Evolutionary conservation across 2,113 vertebrate genomes (phyloP), one percentile per base, ranked within the genome.

Genomic region (Gambusia holbrooki): DNA sequence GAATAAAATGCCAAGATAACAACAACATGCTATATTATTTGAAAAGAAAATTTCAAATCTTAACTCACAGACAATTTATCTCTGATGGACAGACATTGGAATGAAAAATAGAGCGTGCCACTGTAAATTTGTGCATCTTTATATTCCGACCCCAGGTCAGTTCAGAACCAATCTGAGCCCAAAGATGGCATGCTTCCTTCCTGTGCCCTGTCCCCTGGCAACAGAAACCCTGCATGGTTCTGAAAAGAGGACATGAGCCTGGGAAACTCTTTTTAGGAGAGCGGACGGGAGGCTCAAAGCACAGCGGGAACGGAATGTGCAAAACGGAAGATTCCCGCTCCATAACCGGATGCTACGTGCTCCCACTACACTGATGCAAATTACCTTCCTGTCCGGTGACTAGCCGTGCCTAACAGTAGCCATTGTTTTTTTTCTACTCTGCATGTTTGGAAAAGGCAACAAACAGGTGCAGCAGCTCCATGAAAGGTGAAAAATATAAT

Each of bases 151-250:
- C 78, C 65, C 22, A 29, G 65, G 62, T 72, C 48, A 13, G 2
- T 32, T 66, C 61, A 67, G 45, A 67, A 69, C 63, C 71, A 74
- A 86, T 69, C 72, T 33, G 48, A 66, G 80, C 73, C 74, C 76
- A 79, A 32, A 81, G 79, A 83, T 76, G 83, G 80, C 86, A 88
- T 89, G 87, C 87, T 93, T 94, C 81, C 82, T 84, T 92, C 83
- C 84, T 88, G 84, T 79, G 88, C 87, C 73, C 81, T 74, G 88
- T 90, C 88, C 84, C 92, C 88, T 92, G 93, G 94, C 93, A 94
- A 92, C 91, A 29, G 81, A 81, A 73, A 79, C 81, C 64, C 79
- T 70, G 84, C 87, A 89, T 93, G 86, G 84, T 93, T 93, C 88
- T 87, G 90, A 90, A 88, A 90, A 80, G 87, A 87, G 88, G 84